Evolutionary conservation across 2,113 vertebrate species (phyloP).

Genomic region (Corydoras maculifer): DNA sequence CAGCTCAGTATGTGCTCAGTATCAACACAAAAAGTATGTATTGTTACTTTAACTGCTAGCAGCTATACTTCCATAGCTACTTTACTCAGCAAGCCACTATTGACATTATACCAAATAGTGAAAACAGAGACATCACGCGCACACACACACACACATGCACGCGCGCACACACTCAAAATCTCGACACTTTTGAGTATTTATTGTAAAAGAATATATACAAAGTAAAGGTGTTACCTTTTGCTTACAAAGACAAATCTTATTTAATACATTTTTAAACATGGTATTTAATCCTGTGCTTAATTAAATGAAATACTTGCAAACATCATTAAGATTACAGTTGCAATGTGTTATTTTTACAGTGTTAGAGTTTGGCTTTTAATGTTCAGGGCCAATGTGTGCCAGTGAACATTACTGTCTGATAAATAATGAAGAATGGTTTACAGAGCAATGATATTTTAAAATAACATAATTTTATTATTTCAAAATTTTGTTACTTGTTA

Average conservation of each 20-base stretch:
- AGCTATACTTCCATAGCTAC: too few species aligned
- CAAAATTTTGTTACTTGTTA: neutral
- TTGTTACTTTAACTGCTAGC: too few species aligned
- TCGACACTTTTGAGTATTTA: too few species aligned
- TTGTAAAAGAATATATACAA: too few species aligned
- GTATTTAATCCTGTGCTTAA: conserved; percentile 15
- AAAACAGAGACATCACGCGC: too few species aligned
- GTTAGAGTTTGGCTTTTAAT: conserved; percentile 3
- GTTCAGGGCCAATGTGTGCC: conserved; percentile 26
- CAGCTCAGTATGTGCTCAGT: conserved; percentile 43
- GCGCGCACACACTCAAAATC: too few species aligned
- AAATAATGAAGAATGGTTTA: neutral
- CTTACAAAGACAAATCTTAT: too few species aligned
- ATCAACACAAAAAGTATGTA: too few species aligned
- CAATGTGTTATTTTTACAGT: conserved; percentile 13
- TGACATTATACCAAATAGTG: too few species aligned
- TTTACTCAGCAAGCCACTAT: too few species aligned
- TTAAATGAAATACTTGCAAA: conserved; percentile 19
- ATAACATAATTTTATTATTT: conserved; percentile 10
- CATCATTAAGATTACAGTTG: conserved; percentile 18
- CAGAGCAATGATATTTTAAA: neutral
- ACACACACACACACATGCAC: too few species aligned
- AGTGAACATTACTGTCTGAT: conserved; percentile 19
- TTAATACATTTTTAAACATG: neutral
- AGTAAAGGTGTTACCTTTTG: too few species aligned